Percentiles rank a stretch among this genome's conserved stretches.
Conservation (phyloP, 2,888 invertebrate species). For the Melipona beecheii region DNA sequence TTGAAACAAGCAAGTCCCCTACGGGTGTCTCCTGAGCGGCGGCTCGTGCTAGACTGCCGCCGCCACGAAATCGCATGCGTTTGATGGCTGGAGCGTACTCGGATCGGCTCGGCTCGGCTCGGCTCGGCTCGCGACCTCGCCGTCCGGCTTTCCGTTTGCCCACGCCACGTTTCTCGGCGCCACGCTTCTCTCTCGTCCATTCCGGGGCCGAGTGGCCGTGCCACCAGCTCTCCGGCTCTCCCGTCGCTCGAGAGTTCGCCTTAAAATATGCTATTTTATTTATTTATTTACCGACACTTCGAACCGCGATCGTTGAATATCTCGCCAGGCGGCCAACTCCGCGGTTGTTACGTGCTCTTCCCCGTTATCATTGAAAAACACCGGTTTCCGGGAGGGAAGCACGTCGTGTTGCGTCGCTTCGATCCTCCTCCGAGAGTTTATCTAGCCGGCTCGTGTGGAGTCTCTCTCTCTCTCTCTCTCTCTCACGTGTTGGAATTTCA, state of each 20-base stretch:
- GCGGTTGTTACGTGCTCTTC: neutral
- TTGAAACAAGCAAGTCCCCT: conserved; percentile 79
- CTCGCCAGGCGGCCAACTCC: neutral
- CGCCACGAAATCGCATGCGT: conserved; percentile 74
- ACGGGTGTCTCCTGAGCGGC: conserved; percentile 81
- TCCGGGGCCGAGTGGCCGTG: conserved; percentile 17
- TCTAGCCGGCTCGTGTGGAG: too few species aligned
- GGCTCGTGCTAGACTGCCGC: conserved; percentile 82
- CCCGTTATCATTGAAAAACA: conserved; percentile 11
- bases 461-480: too few species aligned
- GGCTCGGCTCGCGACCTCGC: conserved; percentile 47
- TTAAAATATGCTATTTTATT: conserved; percentile 37
- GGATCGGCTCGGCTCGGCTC: conserved; percentile 49
- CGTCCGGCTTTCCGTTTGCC: conserved; percentile 40
- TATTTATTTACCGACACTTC: conserved; percentile 28
- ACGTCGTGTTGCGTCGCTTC: neutral
- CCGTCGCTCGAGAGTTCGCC: conserved; percentile 4
- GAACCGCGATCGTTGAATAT: conserved; percentile 20
- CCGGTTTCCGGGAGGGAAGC: neutral
- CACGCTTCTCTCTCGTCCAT: conserved; percentile 42
- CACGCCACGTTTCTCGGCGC: conserved; percentile 40
- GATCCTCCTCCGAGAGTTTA: neutral
- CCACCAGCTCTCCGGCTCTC: conserved; percentile 5
- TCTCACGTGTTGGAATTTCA: too few species aligned
- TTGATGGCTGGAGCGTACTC: conserved; percentile 53